Base-by-base conservation (phyloP, 1,140 invertebrate genomes). In the Neuroterus valhalla region DNA sequence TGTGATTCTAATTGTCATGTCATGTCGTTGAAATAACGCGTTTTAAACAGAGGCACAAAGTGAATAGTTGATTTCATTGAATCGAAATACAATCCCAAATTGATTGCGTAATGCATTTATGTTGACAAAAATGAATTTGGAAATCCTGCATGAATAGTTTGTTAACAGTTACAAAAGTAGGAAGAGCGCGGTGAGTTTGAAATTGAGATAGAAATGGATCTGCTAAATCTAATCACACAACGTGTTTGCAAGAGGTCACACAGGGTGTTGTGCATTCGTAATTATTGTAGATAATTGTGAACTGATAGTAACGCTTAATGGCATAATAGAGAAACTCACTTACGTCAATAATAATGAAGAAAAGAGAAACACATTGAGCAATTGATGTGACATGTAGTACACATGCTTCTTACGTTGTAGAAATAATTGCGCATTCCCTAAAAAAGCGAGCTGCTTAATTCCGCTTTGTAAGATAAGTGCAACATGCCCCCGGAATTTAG, bases 261-360 rank as follows among this genome's bases (percentile, higher is more conserved):
- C 0, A 62, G 55, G 19, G 26, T 26, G 11, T 10, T 62, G 23
- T 31, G 55, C 31, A 26, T 62, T 62, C 31, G 23, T 62, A 31
- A 31, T 62, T 62, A 62, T 62, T 62, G 3, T 62, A 15, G 23
- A 62, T 62, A 62, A 15, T 62, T 38, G 26, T 31, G 10, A 62
- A 14, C 55, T 62, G 55, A 62, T 62, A 62, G 31, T 0, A 21
- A 11, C 14, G 31, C 31, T 62, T 62, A 26, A 52, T 38, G 14
- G 23, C 12, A 62, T 62, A 62, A 62, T 62, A 62, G 23, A 62
- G 55, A 62, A 62, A 31, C 26, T 62, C 31, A 62, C 55, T 38
- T 62, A 62, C 55, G 55, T 62, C 55, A 62, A 19, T 48, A 48
- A 31, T 62, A 62, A 62, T 62, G n/a, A 38, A 62, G 26, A 62